A percentile compares a stretch with the other conserved stretches of the same genome.
These are phyloP conservation scores for Apotomis betuletana DNA, from an alignment of 2,888 invertebrate species.

Conservation along the genomic window DNA sequence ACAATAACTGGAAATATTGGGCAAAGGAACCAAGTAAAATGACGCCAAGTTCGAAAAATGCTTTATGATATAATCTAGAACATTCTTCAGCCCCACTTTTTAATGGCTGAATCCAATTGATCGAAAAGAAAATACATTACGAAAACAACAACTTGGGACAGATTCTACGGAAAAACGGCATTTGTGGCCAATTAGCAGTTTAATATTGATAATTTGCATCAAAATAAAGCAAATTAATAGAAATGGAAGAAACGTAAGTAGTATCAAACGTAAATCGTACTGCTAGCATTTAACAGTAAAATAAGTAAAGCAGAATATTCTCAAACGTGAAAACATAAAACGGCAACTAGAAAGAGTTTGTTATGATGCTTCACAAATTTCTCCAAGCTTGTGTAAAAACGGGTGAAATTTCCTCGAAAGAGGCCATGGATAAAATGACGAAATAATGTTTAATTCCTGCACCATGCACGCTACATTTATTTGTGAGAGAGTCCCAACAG, in stretches of 20 bases:
- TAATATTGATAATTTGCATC: conserved; percentile 6
- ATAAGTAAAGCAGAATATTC: conserved; percentile 29
- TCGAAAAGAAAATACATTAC: conserved; percentile 1
- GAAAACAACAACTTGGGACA: conserved; percentile 8
- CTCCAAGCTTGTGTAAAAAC: conserved; percentile 54
- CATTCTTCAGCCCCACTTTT: conserved; percentile 55
- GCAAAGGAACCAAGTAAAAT: conserved; percentile 18
- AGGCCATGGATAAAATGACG: conserved; percentile 73
- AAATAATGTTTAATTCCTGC: conserved; percentile 61
- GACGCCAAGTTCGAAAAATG: conserved; percentile 22
- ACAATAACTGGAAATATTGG: neutral
- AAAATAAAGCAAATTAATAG: conserved; percentile 26
- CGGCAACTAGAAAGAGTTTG: conserved; percentile 29
- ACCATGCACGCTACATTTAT: conserved; percentile 68
- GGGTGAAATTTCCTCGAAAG: conserved; percentile 70
- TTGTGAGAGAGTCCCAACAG: conserved; percentile 77
- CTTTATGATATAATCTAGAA: conserved; percentile 61
- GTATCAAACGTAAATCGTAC: conserved; percentile 12
- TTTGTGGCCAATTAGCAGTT: neutral
- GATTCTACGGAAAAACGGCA: neutral
- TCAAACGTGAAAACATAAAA: conserved; percentile 19
- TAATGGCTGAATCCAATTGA: conserved; percentile 18
- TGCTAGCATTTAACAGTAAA: conserved; percentile 12
- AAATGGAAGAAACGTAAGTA: conserved; percentile 28
- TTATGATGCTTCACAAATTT: conserved; percentile 35